These are phyloP conservation scores for Euborellia annulipes DNA, from an alignment of 1,140 invertebrate species.

Conservation along the genomic window DNA sequence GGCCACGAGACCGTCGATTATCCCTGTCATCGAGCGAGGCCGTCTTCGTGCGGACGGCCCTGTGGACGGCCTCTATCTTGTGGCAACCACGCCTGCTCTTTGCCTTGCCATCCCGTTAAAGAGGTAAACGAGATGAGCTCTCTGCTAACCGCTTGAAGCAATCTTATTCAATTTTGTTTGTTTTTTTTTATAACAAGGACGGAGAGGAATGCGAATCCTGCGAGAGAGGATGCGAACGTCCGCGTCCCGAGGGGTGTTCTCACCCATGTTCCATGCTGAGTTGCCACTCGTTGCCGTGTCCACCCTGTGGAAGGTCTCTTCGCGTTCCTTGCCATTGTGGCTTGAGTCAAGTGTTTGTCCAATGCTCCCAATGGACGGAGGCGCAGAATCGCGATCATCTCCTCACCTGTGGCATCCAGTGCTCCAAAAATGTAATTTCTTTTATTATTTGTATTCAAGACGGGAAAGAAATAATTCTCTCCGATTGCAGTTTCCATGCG, in stretches of 20 bases:
- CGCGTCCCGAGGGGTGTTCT: conserved; percentile 55
- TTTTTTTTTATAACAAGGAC: too few relatives aligned
- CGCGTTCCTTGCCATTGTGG: conserved; percentile 65
- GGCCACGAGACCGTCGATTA: conserved; percentile 59
- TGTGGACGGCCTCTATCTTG: conserved; percentile 56
- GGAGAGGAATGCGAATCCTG: conserved; percentile 51
- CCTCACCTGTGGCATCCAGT: conserved; percentile 65
- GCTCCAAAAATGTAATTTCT: conserved; percentile 60
- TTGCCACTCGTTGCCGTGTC: conserved; percentile 61
- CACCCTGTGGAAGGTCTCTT: conserved; percentile 52
- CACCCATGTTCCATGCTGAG: conserved; percentile 55
- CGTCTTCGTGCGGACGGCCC: conserved; percentile 51
- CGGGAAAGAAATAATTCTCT: conserved; percentile 6
- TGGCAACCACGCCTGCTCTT: conserved; percentile 60
- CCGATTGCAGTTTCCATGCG: conserved; percentile 31
- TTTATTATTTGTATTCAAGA: conserved; percentile 3
- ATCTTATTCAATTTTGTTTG: too few relatives aligned
- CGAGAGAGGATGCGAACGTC: conserved; percentile 45
- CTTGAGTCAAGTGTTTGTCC: conserved; percentile 51
- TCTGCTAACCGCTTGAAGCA: too few relatives aligned
- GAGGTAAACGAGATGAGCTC: too few relatives aligned
- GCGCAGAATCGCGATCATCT: conserved; percentile 32
- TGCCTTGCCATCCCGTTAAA: conserved; percentile 52
- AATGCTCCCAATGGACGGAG: conserved; percentile 48
- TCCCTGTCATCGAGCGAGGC: conserved; percentile 54